phyloP scores from a whole-genome alignment of 1,140 invertebrate species.

The Drosophila watanabei region DNA sequence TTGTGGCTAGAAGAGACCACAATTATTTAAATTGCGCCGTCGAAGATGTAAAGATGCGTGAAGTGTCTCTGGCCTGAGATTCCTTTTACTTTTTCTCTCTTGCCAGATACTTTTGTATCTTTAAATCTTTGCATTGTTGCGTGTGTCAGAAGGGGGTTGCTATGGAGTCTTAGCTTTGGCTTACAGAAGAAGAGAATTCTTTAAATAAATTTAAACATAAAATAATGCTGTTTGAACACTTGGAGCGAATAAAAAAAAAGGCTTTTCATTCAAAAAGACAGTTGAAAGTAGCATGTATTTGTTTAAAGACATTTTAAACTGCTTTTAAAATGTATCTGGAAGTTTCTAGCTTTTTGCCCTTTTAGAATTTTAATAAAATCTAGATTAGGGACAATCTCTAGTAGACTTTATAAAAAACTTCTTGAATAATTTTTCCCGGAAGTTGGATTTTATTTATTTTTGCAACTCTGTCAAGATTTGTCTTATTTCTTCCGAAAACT shows the following conservation, averaged over 20 bases:
- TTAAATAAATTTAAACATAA: not conserved
- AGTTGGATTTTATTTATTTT: not conserved
- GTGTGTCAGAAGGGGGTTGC: slow-evolving; percentile 19
- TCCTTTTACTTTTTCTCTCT: slow-evolving; percentile 68
- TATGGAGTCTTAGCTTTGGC: not conserved
- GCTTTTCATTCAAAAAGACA: too few relatives aligned
- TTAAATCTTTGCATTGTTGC: slow-evolving; percentile 43
- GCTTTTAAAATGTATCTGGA: not conserved
- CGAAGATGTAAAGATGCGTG: slow-evolving; percentile 62
- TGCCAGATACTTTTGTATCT: slow-evolving; percentile 48
- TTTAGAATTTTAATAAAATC: not conserved
- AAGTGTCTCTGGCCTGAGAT: slow-evolving; percentile 25
- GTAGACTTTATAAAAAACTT: not conserved
- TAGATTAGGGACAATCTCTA: not conserved
- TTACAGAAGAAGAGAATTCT: not conserved
- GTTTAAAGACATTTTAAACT: too few relatives aligned
- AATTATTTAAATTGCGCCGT: slow-evolving; percentile 77
- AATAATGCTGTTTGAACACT: not conserved
- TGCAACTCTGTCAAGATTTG: slow-evolving; percentile 2
- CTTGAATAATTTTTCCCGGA: not conserved
- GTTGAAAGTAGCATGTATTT: not conserved
- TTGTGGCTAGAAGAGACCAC: slow-evolving; percentile 73
- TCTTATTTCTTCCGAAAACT: not conserved
- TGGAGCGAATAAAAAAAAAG: too few relatives aligned
- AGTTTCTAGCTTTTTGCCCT: too few relatives aligned